Percentiles rank a stretch among this genome's conserved stretches.
Conservation (phyloP, 2,113 vertebrate genomes). For the Noctilio leporinus region DNA sequence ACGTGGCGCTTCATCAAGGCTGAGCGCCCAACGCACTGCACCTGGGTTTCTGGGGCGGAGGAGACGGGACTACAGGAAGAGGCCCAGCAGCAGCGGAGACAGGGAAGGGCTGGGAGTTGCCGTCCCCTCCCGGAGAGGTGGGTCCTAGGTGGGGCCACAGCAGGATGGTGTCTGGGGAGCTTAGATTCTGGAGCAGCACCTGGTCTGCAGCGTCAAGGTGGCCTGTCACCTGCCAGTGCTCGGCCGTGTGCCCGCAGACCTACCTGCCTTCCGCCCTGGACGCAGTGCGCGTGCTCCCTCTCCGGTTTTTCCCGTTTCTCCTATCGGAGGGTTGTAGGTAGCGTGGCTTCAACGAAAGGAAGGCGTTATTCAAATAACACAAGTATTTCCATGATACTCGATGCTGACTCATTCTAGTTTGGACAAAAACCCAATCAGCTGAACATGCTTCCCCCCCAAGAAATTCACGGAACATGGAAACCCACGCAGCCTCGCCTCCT, state of each 20-base stretch:
- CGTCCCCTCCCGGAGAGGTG: neutral
- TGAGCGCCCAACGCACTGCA: conserved; percentile 64
- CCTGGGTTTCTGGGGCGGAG: conserved; percentile 1
- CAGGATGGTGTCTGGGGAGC: neutral
- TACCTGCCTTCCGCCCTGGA: neutral
- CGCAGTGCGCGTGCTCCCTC: neutral
- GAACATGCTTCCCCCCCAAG: neutral
- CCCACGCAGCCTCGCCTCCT: neutral
- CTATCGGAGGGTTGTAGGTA: neutral
- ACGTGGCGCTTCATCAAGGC: conserved; percentile 65
- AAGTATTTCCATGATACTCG: neutral
- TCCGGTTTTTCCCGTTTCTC: neutral
- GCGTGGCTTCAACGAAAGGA: neutral
- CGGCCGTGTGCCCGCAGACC: neutral
- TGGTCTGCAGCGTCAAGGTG: neutral
- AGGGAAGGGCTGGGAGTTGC: neutral
- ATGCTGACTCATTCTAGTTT: neutral
- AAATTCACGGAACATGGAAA: accelerated
- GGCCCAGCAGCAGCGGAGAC: neutral
- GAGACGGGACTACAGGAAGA: neutral
- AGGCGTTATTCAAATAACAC: neutral
- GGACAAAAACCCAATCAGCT: neutral
- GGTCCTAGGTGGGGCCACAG: neutral
- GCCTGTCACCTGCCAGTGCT: accelerated
- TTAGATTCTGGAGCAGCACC: conserved; percentile 14